Percentiles rank a stretch among this genome's conserved stretches.
Evolutionary conservation across 1,140 invertebrate species (phyloP).

Genomic region (Drosophila ananassae): DNA sequence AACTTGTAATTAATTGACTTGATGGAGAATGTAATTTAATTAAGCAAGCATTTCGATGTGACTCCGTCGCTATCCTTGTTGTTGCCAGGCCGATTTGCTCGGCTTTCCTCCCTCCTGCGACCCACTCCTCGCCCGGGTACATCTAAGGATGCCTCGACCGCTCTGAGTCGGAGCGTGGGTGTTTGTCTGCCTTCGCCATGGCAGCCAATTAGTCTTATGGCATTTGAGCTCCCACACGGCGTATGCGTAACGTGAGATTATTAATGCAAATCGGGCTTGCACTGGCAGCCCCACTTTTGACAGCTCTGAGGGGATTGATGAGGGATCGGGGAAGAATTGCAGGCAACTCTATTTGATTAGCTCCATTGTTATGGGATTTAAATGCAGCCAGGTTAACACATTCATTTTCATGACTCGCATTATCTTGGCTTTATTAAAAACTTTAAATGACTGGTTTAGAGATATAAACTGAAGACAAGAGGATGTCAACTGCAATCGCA

Average conservation of each 20-base stretch:
- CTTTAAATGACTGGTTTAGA: too few relatives aligned
- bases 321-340: background rate
- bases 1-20: constrained; percentile 83
- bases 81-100: constrained; percentile 33
- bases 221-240: constrained; percentile 49
- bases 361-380: background rate
- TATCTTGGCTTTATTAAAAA: too few relatives aligned
- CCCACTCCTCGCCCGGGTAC: constrained; percentile 2
- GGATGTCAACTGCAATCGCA: constrained; percentile 37
- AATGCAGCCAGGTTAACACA: background rate
- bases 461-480: too few relatives aligned
- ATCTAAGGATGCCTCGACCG: background rate
- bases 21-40: constrained; percentile 83
- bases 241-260: constrained; percentile 65
- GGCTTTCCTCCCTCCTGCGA: background rate
- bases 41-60: constrained; percentile 79
- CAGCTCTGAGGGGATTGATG: constrained; percentile 31
- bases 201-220: constrained; percentile 69
- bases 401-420: too few relatives aligned
- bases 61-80: constrained; percentile 55
- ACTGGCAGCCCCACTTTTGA: constrained; percentile 44
- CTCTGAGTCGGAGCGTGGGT: background rate
- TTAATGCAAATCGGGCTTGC: constrained; percentile 68
- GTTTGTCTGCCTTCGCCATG: constrained; percentile 31
- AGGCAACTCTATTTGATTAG: background rate